These are phyloP conservation scores for Dryobotodes eremita DNA, from an alignment of 2,888 invertebrate species.

Conservation along the genomic window DNA sequence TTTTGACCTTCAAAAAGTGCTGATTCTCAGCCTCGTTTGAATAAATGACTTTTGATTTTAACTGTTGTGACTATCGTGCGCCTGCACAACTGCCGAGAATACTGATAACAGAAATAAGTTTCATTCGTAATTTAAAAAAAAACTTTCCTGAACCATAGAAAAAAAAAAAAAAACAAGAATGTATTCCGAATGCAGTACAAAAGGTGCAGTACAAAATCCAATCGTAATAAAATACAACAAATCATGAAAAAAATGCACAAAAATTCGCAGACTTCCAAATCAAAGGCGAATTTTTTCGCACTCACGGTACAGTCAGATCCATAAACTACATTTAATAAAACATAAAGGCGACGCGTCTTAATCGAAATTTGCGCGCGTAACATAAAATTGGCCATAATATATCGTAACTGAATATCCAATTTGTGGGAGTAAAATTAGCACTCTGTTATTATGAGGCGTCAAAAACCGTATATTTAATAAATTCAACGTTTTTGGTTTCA, in stretches of 20 bases:
- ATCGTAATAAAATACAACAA: not conserved
- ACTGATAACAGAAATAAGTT: not conserved
- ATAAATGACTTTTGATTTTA: no score
- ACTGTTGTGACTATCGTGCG: not conserved
- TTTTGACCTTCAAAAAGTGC: no score
- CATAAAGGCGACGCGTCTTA: conserved; percentile 54
- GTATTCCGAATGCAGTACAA: not conserved
- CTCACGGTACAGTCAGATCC: conserved; percentile 32
- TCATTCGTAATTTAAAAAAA: not conserved
- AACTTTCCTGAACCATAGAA: not conserved
- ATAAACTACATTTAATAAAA: conserved; percentile 60
- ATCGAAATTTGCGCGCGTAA: conserved; percentile 62
- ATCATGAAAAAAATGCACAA: conserved; percentile 3
- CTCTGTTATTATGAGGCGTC: conserved; percentile 58
- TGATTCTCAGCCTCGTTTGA: no score
- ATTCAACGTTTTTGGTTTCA: conserved; percentile 20
- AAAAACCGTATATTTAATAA: conserved; percentile 24
- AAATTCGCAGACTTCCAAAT: conserved; percentile 11
- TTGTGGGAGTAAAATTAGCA: conserved; percentile 76
- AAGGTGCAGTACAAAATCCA: not conserved
- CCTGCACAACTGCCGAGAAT: no score
- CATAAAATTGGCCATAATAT: conserved; percentile 68
- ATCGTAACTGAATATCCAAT: conserved; percentile 72
- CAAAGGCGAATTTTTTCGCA: conserved; percentile 23
- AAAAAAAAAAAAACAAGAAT: not conserved